Conservation (phyloP, 2,797 vertebrate genomes). For the Malurus leucopterus region DNA sequence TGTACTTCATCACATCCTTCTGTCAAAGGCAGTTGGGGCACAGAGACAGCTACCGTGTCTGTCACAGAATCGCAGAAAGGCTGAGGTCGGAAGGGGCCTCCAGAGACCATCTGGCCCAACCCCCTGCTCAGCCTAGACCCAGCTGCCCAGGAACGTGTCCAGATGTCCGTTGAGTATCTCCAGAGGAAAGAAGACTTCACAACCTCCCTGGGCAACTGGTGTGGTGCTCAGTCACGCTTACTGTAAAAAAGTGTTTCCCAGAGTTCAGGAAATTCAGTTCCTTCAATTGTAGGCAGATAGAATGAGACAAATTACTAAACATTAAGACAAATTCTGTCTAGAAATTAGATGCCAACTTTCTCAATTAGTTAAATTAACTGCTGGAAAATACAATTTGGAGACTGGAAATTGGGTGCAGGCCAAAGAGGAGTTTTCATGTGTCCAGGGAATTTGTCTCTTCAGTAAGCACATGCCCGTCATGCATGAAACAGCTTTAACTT, state of each 20-base stretch:
- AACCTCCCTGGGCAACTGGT: neutral
- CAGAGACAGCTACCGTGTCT: fast-evolving
- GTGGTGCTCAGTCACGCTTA: neutral
- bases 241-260: neutral
- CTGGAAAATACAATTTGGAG: neutral
- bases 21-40: neutral
- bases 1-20: neutral
- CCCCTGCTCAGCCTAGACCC: neutral
- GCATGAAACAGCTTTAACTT: neutral
- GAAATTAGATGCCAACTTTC: neutral
- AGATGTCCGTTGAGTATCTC: neutral
- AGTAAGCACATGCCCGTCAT: neutral
- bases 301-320: neutral
- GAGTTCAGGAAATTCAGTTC: neutral
- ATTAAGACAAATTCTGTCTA: neutral
- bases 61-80: neutral
- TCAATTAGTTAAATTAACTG: neutral
- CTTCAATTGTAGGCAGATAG: neutral
- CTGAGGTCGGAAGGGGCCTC: neutral
- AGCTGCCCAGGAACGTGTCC: neutral
- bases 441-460: neutral
- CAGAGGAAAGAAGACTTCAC: neutral
- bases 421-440: neutral
- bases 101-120: neutral
- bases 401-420: neutral